A percentile compares a stretch with the other conserved stretches of the same genome.
Conservation (phyloP, 1,140 invertebrate genomes). For the Zaprionus gabonicus region DNA sequence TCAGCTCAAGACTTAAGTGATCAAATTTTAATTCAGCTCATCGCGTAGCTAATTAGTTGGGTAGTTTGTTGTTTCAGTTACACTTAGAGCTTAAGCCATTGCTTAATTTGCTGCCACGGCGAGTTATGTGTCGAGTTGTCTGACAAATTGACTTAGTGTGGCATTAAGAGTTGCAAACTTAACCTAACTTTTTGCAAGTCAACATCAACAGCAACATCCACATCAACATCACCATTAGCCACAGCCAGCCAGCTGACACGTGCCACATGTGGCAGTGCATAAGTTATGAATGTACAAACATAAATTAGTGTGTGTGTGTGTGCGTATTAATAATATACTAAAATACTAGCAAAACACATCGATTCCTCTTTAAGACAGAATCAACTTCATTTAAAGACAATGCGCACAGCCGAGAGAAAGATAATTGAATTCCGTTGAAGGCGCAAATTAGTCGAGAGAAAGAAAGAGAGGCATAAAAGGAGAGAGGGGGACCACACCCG, state of each 20-base stretch:
- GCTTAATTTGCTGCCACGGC: slow-evolving; percentile 20
- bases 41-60: slow-evolving; percentile 10
- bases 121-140: slow-evolving; percentile 25
- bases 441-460: slow-evolving; percentile 30
- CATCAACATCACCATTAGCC: neutral
- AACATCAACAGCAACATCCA: neutral
- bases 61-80: slow-evolving; percentile 32
- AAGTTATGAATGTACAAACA: slow-evolving; percentile 3
- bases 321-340: slow-evolving; percentile 17
- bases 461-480: too few relatives aligned
- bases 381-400: slow-evolving; percentile 22
- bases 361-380: slow-evolving; percentile 3
- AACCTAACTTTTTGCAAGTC: slow-evolving; percentile 24
- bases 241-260: slow-evolving; percentile 10
- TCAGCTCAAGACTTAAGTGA: neutral
- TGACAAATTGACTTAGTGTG: slow-evolving; percentile 39
- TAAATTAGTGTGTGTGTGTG: slow-evolving; percentile 5
- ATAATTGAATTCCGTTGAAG: slow-evolving; percentile 40
- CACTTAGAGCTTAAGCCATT: slow-evolving; percentile 22
- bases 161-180: slow-evolving; percentile 43
- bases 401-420: slow-evolving; percentile 9
- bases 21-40: neutral
- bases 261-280: slow-evolving; percentile 23
- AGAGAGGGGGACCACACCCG: neutral
- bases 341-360: slow-evolving; percentile 12